phyloP scores from a whole-genome alignment of 2,113 vertebrate genomes.

The Phaetusa simplex region DNA sequence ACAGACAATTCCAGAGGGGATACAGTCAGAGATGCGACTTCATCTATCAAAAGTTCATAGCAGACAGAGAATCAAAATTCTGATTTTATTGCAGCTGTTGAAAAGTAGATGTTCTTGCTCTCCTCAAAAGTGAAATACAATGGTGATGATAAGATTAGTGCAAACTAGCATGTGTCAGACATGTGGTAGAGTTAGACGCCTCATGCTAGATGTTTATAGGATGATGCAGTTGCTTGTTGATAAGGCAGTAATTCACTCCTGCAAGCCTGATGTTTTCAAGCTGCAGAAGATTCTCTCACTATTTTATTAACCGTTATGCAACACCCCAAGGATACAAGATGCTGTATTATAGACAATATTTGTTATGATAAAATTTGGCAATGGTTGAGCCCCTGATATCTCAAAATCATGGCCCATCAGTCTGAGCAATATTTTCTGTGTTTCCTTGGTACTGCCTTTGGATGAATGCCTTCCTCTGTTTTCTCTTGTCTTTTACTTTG shows the following conservation, averaged over 20 bases:
- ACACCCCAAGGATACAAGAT: background rate
- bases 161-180: background rate
- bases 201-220: background rate
- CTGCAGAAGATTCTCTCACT: background rate
- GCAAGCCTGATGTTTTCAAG: background rate
- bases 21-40: background rate
- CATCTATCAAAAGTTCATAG: background rate
- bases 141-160: background rate
- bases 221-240: background rate
- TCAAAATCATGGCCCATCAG: background rate
- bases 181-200: background rate
- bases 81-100: background rate
- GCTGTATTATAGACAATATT: background rate
- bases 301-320: background rate
- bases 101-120: background rate
- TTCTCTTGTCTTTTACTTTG: background rate
- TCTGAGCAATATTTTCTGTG: background rate
- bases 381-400: background rate
- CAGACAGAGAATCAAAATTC: background rate
- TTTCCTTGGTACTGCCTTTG: background rate
- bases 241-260: background rate
- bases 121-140: background rate
- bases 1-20: background rate
- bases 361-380: background rate
- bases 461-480: background rate